These are phyloP conservation scores for Hydropsyche tenuis DNA, from an alignment of 1,140 invertebrate genomes.

Conservation along the genomic window DNA sequence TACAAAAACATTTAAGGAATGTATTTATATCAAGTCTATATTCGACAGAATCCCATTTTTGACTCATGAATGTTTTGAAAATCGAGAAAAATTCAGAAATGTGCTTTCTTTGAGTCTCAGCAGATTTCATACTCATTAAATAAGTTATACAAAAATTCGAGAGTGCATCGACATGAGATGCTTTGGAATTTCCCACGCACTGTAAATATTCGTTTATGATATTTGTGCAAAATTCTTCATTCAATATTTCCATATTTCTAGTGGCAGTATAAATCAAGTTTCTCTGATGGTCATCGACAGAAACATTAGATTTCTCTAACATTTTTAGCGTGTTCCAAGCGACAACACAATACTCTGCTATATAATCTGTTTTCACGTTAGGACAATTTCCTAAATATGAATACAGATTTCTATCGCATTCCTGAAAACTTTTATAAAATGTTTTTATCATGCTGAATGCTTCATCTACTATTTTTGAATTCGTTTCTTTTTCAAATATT, in stretches of 20 bases:
- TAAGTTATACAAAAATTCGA: slow-evolving; percentile 36
- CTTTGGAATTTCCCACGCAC: not conserved
- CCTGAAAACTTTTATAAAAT: slow-evolving; percentile 32
- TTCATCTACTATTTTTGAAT: slow-evolving; percentile 13
- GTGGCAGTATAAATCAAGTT: slow-evolving; percentile 5
- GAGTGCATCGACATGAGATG: slow-evolving; percentile 3
- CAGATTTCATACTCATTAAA: slow-evolving; percentile 27
- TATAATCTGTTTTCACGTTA: not conserved
- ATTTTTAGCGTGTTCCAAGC: slow-evolving; percentile 34
- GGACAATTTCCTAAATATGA: not conserved
- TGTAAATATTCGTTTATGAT: slow-evolving; percentile 39
- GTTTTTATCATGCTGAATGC: slow-evolving; percentile 32
- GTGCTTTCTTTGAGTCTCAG: slow-evolving; percentile 34
- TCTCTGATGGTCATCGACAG: slow-evolving; percentile 15
- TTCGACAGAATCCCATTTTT: slow-evolving; percentile 28
- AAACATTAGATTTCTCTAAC: slow-evolving; percentile 27
- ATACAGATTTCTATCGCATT: slow-evolving; percentile 40
- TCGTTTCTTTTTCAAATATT: slow-evolving; percentile 19
- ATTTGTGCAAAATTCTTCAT: slow-evolving; percentile 38
- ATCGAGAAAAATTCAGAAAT: slow-evolving; percentile 26
- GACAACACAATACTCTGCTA: slow-evolving; percentile 28
- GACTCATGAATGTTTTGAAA: slow-evolving; percentile 33
- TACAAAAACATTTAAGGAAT: slow-evolving; percentile 31
- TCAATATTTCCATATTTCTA: slow-evolving; percentile 18
- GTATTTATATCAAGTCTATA: not conserved